Conservation (phyloP, 2,113 vertebrate species). For the Mesocricetus auratus region DNA sequence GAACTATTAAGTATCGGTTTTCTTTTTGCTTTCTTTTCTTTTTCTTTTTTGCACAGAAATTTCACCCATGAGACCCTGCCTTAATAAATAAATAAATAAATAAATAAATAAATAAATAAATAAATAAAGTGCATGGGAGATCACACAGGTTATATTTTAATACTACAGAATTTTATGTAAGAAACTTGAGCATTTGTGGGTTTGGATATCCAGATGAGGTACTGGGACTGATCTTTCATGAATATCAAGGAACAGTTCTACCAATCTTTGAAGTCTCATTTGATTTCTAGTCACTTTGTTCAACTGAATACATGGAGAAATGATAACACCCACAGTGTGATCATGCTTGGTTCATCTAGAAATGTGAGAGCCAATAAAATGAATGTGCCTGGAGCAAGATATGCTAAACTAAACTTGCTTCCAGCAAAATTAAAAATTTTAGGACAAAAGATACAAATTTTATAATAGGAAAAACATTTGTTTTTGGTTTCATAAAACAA, state of each 20-base stretch:
- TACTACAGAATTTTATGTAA: neutral
- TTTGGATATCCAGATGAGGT: neutral
- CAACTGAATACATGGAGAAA: neutral
- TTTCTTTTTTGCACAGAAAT: too few relatives aligned
- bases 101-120: neutral
- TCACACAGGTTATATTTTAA: neutral
- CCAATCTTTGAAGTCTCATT: neutral
- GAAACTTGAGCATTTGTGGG: neutral
- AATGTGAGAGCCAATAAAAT: neutral
- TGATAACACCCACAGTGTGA: neutral
- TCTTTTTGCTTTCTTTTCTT: too few relatives aligned
- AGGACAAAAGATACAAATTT: slow-evolving; percentile 3
- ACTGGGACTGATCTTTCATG: neutral
- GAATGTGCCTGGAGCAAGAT: neutral
- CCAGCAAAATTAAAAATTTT: neutral
- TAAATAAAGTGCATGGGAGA: neutral
- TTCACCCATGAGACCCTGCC: neutral
- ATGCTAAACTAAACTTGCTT: neutral
- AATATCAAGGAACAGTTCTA: neutral
- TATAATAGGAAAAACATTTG: neutral
- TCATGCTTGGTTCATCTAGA: neutral
- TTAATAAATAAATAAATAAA: neutral
- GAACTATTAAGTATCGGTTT: neutral
- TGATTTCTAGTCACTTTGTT: slow-evolving; percentile 4
- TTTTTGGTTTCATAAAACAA: slow-evolving; percentile 35